A percentile compares a stretch with the other conserved stretches of the same genome.
These are phyloP conservation scores for Eristalis intricaria DNA, from an alignment of 2,888 invertebrate genomes.

Conservation along the genomic window DNA sequence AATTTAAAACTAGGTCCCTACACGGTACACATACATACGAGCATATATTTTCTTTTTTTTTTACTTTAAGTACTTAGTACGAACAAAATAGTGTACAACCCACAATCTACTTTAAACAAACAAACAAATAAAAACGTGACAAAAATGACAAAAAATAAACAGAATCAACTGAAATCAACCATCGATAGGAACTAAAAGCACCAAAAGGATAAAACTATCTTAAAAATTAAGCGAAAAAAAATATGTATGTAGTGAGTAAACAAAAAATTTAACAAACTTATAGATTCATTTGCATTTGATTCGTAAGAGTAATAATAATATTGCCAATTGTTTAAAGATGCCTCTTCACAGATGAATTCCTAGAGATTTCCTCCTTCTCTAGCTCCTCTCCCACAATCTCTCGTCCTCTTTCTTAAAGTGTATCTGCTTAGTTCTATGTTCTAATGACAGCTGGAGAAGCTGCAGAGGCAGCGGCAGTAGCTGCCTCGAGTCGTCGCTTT, in stretches of 20 bases:
- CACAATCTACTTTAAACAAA: constrained; percentile 14
- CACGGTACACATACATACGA: not conserved
- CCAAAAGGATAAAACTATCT: constrained; percentile 49
- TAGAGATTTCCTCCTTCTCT: not conserved
- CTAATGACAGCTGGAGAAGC: constrained; percentile 58
- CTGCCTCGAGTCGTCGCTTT: constrained; percentile 67
- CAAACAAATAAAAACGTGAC: constrained; percentile 1
- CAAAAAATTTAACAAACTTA: constrained; percentile 23
- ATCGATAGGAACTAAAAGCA: constrained; percentile 70
- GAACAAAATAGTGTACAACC: constrained; percentile 54
- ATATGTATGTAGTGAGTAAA: constrained; percentile 13
- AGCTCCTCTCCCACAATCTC: not conserved
- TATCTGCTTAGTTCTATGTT: constrained; percentile 34
- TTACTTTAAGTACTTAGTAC: constrained; percentile 51
- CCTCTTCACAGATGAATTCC: constrained; percentile 45
- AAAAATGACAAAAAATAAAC: constrained; percentile 9
- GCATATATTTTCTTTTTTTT: not conserved
- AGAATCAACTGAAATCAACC: constrained; percentile 32
- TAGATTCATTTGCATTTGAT: constrained; percentile 11
- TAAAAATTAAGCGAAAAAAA: not conserved
- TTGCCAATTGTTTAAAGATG: constrained; percentile 55
- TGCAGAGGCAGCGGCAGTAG: constrained; percentile 35
- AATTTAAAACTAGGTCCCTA: constrained; percentile 12
- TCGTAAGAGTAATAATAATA: constrained; percentile 52
- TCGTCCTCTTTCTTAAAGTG: not conserved